Base-by-base conservation (phyloP, 2,797 vertebrate genomes). In the Hozukius guyotensis region DNA sequence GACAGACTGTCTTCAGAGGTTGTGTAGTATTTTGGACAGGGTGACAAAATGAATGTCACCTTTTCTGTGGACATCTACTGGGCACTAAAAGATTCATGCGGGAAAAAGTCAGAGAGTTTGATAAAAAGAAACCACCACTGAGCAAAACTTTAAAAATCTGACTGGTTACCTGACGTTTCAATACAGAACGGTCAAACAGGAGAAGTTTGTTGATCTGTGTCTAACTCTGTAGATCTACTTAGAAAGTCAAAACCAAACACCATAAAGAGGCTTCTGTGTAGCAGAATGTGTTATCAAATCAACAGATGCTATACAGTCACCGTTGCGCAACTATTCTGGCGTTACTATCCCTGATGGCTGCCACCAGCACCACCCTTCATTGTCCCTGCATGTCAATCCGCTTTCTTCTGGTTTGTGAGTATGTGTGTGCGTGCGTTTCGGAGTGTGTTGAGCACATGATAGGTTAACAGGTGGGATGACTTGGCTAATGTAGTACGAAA, bases 401-500 rank as follows among this genome's bases (percentile, higher is more conserved):
- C 22, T 20, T 57, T 20, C 22, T 56, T 57, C 31, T 36, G 31
- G 67, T 20, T 18, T 12, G 14, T 6, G 32, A 62, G 62, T 66
- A 24, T 62, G 72, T 60, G 31, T 13, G 0, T 60, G 31, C 55
- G 82, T 76, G 79, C 67, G 60, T 76, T 70, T 77, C 52, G 22
- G 55, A 75, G 57, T 1, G 55, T 77, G 67, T 61, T 65, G 55
- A 67, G 76, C 83, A 86, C 72, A 84, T 85, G 84, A 86, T 24
- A 55, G 73, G 55, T 81, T 32, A 87, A 83, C 83, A 93, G 86
- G 87, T 89, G 84, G 63, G 75, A 76, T 52, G 69, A 81, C 65
- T 84, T 93, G 86, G 89, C 90, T 62, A 65, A 63, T 84, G 72
- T 49, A 36, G 70, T 73, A 66, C 68, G 71, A 83, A 88, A 90